phyloP scores from a whole-genome alignment of 2,888 invertebrate genomes.

The Anthrax anthrax region DNA sequence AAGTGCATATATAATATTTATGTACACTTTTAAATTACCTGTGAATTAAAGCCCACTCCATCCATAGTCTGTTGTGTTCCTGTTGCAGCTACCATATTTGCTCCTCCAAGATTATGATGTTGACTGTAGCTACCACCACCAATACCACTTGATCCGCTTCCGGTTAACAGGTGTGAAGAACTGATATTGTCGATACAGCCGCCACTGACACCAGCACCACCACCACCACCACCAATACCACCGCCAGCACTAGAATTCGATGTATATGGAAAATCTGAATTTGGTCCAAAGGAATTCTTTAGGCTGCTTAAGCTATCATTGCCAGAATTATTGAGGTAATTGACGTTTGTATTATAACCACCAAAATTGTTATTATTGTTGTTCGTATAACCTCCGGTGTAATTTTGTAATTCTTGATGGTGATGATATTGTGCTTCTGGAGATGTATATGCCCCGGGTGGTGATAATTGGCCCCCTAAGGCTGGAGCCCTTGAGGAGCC shows the following conservation, averaged over 20 bases:
- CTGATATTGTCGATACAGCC: not conserved
- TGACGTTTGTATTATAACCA: conserved; percentile 3
- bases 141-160: conserved; percentile 19
- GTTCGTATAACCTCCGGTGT: conserved; percentile 12
- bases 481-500: conserved; percentile 38
- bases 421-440: conserved; percentile 21
- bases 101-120: conserved; percentile 10
- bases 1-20: not conserved
- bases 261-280: conserved; percentile 25
- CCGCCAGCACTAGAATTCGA: conserved; percentile 2
- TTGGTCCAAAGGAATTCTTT: conserved; percentile 33
- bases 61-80: conserved; percentile 31
- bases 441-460: conserved; percentile 26
- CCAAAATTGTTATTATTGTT: conserved; percentile 12
- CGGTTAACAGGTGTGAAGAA: not conserved
- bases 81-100: conserved; percentile 30
- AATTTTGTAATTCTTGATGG: conserved; percentile 17
- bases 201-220: not conserved
- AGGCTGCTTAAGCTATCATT: conserved; percentile 30
- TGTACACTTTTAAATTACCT: conserved; percentile 20
- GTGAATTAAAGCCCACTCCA: conserved; percentile 32
- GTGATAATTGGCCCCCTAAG: conserved; percentile 37
- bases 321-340: conserved; percentile 8
- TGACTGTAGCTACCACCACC: conserved; percentile 1
- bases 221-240: not conserved